A percentile compares a stretch with the other conserved stretches of the same genome.
Evolutionary conservation across 2,797 vertebrate species (phyloP).

Genomic region (Leucoraja ocellata): DNA sequence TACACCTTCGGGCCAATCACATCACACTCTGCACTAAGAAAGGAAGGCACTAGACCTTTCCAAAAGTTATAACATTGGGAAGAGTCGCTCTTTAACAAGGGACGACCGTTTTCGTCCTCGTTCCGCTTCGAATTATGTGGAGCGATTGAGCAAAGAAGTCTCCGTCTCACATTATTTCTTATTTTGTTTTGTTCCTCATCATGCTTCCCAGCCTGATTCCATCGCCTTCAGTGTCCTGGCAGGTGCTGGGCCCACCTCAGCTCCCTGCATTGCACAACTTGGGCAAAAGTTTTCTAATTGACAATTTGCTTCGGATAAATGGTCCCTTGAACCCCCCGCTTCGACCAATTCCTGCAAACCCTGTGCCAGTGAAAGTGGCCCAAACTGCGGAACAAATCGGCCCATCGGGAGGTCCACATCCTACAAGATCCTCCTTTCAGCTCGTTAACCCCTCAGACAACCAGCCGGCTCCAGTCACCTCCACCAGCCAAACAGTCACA

Average conservation of each 20-base stretch:
- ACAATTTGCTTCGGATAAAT: constrained; percentile 70
- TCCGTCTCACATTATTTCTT: not conserved
- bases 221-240: constrained; percentile 52
- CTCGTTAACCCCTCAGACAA: constrained; percentile 50
- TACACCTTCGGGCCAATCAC: constrained; percentile 60
- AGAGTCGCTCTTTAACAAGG: not conserved
- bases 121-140: not conserved
- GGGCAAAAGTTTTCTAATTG: constrained; percentile 87
- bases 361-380: constrained; percentile 54
- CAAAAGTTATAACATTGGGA: constrained; percentile 24
- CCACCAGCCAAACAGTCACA: constrained; percentile 42
- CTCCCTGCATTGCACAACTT: constrained; percentile 70
- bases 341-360: constrained; percentile 47
- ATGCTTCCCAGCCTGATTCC: constrained; percentile 50
- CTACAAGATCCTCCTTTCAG: constrained; percentile 63
- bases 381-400: constrained; percentile 49
- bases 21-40: constrained; percentile 49
- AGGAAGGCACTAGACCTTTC: constrained; percentile 47
- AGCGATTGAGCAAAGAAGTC: constrained; percentile 23
- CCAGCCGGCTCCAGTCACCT: constrained; percentile 41
- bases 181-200: constrained; percentile 9
- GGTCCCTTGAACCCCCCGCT: constrained; percentile 45
- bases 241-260: constrained; percentile 63
- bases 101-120: not conserved
- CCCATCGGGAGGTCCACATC: constrained; percentile 52